A percentile compares a stretch with the other conserved stretches of the same genome.
Conservation (phyloP, 2,113 vertebrate species). For the Dascyllus trimaculatus region DNA sequence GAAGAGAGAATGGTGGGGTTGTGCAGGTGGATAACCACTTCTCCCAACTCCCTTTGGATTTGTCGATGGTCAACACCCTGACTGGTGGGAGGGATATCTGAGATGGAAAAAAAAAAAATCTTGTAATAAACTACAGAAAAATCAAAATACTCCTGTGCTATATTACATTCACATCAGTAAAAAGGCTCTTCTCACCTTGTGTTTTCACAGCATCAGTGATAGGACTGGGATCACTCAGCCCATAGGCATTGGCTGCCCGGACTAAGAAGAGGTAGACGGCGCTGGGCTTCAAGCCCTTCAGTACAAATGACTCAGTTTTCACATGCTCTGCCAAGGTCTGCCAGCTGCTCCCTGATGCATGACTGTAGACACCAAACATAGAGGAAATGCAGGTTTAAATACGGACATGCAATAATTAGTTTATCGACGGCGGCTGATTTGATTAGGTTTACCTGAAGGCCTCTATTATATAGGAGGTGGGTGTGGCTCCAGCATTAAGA, state of each 20-base stretch:
- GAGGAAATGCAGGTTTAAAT: constrained; percentile 24
- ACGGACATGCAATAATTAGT: background rate
- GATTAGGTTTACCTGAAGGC: constrained; percentile 92
- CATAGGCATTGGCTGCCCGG: constrained; percentile 97
- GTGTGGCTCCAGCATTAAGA: constrained; percentile 94
- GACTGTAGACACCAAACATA: constrained; percentile 83
- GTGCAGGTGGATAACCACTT: constrained; percentile 95
- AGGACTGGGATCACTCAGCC: constrained; percentile 97
- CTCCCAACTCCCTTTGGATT: constrained; percentile 95
- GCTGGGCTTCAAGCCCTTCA: constrained; percentile 94
- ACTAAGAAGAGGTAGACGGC: constrained; percentile 99
- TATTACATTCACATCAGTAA: background rate
- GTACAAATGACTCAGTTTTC: constrained; percentile 92
- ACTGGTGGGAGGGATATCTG: constrained; percentile 96
- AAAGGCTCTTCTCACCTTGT: constrained; percentile 87
- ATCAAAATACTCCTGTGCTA: background rate
- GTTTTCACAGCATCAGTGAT: constrained; percentile 98
- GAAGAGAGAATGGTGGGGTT: constrained; percentile 98
- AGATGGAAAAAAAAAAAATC: background rate
- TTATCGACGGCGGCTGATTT: background rate
- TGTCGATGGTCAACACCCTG: constrained; percentile 98
- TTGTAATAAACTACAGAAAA: background rate
- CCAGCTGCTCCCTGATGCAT: constrained; percentile 98
- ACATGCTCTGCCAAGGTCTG: constrained; percentile 97
- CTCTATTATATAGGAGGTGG: constrained; percentile 98